Evolutionary conservation across 2,888 invertebrate genomes (phyloP), one percentile per base, ranked within the genome.

Genomic region (Entomobrya multifasciata): DNA sequence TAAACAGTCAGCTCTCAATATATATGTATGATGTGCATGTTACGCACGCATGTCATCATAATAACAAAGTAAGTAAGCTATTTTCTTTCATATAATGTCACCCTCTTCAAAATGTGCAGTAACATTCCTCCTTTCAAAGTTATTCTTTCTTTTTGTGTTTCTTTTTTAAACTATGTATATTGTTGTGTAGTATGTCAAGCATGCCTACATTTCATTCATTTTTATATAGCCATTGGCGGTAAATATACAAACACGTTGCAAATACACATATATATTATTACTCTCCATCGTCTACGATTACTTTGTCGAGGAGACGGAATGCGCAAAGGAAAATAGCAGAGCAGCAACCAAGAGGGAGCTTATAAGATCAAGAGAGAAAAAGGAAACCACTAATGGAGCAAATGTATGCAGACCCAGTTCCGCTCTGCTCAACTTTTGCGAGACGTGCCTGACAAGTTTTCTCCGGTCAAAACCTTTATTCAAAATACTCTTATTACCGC

Each of bases 301-400:
- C n/a, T n/a, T n/a, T n/a, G n/a, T n/a, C n/a, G n/a, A n/a, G n/a
- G n/a, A n/a, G n/a, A n/a, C n/a, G n/a, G n/a, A n/a, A n/a, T n/a
- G n/a, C n/a, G 52, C 8, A 52, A 17, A 13, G 20, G 17, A 13
- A 20, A 74, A 27, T n/a, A 25, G 27, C 17, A 49, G 6, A 49
- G 52, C 52, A 25, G 13, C 47, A 55, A 17, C n/a, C n/a, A n/a
- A n/a, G n/a, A n/a, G 41, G 22, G 77, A 78, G 80, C 80, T 76
- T 76, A 30, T 30, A 67, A 77, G 67, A 83, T 83, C 83, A 83
- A 76, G 77, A 41, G 76, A 83, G 65, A 84, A 72, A 72, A 77
- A 84, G 84, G 76, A 84, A 84, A 84, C 77, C 76, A 84, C 76
- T 77, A 77, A 84, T 84, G 84, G 77, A 84, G 84, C 67, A 77